Base-by-base conservation (phyloP, 2,797 vertebrate species). In the Eulemur coronatus region DNA sequence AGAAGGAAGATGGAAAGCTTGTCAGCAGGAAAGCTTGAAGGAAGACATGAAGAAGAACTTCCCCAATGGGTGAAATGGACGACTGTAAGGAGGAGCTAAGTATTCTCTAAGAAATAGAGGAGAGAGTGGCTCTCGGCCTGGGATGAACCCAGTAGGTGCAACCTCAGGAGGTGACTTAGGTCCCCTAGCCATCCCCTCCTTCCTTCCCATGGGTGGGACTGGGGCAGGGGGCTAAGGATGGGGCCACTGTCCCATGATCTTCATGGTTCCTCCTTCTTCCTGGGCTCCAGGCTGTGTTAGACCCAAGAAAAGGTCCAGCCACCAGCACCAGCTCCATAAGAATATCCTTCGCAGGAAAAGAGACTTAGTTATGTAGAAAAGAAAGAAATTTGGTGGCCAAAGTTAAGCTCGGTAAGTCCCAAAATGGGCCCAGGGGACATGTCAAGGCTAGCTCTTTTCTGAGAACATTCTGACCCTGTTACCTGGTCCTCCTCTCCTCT, bases 41-140 rank as follows among this genome's bases (percentile, higher is more conserved):
- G 91, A 18, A 95, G 96, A 85, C 41, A 55, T 89, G 30, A n/a
- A 72, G 70, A 90, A 78, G 67, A 63, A 69, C 79, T 78, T 93
- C 48, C 79, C 50, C n/a, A 11, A 2, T 15, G 30, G 52, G 63
- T 13, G 41, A 46, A 65, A 1, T 85, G 65, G 50, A 46, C 80
- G 70, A n/a, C 13, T 12, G 1, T 33, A 26, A 41, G 52, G 52
- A 78, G n/a, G 80, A 78, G 30, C 30, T 14, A 76, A n/a, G 17
- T 75, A 18, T 72, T 82, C 75, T 90, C 70, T 81, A 11, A 76
- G 73, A 55, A 89, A 50, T 75, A 72, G n/a, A 61, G 33, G 48
- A 52, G 48, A 61, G 48, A 52, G 76, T 18, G 52, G 41, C 67
- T 82, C 48, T 38, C 73, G 46, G 43, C 24, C 28, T 55, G 1